A percentile compares a stretch with the other conserved stretches of the same genome.
Conservation (phyloP, 2,888 invertebrate species). For the Dyspetes luteomarginatus region DNA sequence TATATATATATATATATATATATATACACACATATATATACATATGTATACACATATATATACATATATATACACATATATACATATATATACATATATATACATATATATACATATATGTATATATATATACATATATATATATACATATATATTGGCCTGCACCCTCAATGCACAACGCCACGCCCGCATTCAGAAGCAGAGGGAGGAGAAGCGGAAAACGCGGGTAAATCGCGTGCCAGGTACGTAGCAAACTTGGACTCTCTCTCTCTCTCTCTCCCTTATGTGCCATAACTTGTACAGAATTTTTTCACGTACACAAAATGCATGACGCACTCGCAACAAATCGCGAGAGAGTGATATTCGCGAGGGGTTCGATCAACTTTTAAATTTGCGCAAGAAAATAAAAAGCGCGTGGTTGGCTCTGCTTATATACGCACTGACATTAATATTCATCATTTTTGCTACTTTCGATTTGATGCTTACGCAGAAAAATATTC, state of each 20-base stretch:
- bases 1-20: background rate
- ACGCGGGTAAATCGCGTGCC: constrained; percentile 67
- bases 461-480: no score
- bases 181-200: constrained; percentile 24
- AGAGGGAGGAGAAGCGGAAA: constrained; percentile 50
- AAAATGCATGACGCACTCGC: constrained; percentile 44
- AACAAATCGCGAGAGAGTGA: background rate
- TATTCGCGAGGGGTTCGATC: constrained; percentile 57
- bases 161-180: constrained; percentile 19
- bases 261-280: constrained; percentile 5
- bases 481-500: no score
- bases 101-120: background rate
- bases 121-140: background rate
- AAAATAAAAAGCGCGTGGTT: constrained; percentile 43
- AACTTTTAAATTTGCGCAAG: constrained; percentile 64
- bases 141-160: background rate
- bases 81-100: background rate
- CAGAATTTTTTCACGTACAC: constrained; percentile 5
- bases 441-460: no score
- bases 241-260: constrained; percentile 65
- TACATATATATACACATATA: background rate
- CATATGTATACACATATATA: background rate
- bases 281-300: constrained; percentile 21
- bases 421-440: background rate
- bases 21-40: background rate